A percentile compares a stretch with the other conserved stretches of the same genome.
phyloP scores from a whole-genome alignment of 2,888 invertebrate genomes.

The Clunio marinus region DNA sequence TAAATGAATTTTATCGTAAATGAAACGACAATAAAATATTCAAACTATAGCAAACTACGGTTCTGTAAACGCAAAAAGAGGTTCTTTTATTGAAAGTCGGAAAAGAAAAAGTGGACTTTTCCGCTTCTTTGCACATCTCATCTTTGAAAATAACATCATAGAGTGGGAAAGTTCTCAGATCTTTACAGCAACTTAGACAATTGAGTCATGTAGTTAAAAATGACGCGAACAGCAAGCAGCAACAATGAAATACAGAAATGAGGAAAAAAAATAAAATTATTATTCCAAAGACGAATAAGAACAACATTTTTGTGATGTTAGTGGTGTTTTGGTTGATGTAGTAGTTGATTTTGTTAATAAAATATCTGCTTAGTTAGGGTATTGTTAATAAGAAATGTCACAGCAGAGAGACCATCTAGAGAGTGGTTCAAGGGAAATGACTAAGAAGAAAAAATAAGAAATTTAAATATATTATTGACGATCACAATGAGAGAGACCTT shows the following conservation, averaged over 20 bases:
- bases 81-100: slow-evolving; percentile 12
- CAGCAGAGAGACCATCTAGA: no score
- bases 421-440: no score
- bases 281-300: background rate
- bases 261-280: background rate
- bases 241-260: slow-evolving; percentile 33
- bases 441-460: no score
- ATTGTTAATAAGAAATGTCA: no score
- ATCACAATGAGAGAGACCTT: no score
- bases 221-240: slow-evolving; percentile 39
- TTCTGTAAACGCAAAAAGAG: slow-evolving; percentile 2
- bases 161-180: slow-evolving; percentile 39
- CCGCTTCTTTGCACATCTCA: slow-evolving; percentile 38
- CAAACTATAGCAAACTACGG: slow-evolving; percentile 1
- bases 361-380: no score
- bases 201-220: slow-evolving; percentile 39
- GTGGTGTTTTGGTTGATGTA: background rate
- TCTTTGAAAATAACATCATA: slow-evolving; percentile 38
- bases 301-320: background rate
- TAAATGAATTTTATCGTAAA: background rate
- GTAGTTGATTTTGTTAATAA: background rate
- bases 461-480: no score
- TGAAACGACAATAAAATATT: background rate
- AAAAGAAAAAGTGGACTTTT: slow-evolving; percentile 36
- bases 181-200: slow-evolving; percentile 39